phyloP scores from a whole-genome alignment of 2,113 vertebrate species.

The Centropus unirufus region DNA sequence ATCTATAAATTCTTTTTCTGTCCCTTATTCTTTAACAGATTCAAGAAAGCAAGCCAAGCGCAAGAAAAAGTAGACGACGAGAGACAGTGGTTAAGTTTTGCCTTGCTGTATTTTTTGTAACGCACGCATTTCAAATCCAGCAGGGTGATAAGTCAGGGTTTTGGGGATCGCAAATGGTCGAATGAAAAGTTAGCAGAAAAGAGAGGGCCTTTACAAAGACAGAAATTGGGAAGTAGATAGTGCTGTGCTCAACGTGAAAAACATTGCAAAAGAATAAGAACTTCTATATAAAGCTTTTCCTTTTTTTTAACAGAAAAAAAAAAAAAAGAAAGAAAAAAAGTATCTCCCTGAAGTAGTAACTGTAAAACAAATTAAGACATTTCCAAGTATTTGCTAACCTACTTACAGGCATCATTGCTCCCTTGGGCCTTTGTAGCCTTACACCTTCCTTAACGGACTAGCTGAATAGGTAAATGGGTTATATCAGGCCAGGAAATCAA shows the following conservation, averaged over 20 bases:
- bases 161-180: neutral
- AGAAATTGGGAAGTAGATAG: neutral
- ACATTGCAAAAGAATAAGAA: neutral
- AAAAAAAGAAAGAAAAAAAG: neutral
- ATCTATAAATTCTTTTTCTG: neutral
- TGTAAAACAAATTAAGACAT: conserved; percentile 81
- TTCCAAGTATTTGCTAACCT: conserved; percentile 81
- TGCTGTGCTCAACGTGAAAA: neutral
- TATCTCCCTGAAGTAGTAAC: conserved; percentile 66
- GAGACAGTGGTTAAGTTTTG: neutral
- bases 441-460: conserved; percentile 81
- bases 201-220: neutral
- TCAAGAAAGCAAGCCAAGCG: conserved; percentile 12
- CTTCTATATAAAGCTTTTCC: neutral
- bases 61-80: neutral
- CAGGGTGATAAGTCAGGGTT: neutral
- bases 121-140: neutral
- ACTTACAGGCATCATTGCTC: conserved; percentile 83
- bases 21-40: neutral
- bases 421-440: conserved; percentile 80
- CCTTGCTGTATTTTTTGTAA: neutral
- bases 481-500: conserved; percentile 86
- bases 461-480: conserved; percentile 88
- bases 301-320: neutral
- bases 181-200: neutral